These are phyloP conservation scores for Branchellion lobata DNA, from an alignment of 2,888 invertebrate genomes.

Conservation along the genomic window DNA sequence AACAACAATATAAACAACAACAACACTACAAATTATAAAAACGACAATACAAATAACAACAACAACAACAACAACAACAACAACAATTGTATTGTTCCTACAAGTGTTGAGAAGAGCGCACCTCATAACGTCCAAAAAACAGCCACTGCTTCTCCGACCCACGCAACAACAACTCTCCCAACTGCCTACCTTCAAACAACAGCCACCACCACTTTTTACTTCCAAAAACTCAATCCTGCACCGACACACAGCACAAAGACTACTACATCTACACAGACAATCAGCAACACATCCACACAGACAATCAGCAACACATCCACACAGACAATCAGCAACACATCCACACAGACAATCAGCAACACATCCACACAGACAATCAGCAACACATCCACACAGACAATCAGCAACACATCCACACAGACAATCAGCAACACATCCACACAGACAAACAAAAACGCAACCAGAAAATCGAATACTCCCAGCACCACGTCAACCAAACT, in stretches of 20 bases:
- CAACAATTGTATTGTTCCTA: background rate
- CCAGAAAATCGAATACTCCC: too few relatives aligned
- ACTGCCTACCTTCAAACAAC: too few relatives aligned
- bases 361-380: background rate
- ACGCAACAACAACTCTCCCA: too few relatives aligned
- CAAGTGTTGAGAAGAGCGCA: background rate
- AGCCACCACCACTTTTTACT: too few relatives aligned
- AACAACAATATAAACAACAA: background rate
- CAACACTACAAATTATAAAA: background rate
- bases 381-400: background rate
- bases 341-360: background rate
- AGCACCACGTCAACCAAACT: too few relatives aligned
- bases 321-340: background rate
- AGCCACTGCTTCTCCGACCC: too few relatives aligned
- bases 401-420: background rate
- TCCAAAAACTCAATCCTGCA: too few relatives aligned
- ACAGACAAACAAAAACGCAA: too few relatives aligned
- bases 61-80: slow-evolving; percentile 10
- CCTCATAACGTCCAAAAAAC: background rate
- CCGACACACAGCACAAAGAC: too few relatives aligned
- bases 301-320: background rate
- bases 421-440: too few relatives aligned
- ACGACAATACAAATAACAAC: background rate
- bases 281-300: background rate
- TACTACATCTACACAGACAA: background rate